Evolutionary conservation across 2,113 vertebrate genomes (phyloP).

Genomic region (Varanus salvator): DNA sequence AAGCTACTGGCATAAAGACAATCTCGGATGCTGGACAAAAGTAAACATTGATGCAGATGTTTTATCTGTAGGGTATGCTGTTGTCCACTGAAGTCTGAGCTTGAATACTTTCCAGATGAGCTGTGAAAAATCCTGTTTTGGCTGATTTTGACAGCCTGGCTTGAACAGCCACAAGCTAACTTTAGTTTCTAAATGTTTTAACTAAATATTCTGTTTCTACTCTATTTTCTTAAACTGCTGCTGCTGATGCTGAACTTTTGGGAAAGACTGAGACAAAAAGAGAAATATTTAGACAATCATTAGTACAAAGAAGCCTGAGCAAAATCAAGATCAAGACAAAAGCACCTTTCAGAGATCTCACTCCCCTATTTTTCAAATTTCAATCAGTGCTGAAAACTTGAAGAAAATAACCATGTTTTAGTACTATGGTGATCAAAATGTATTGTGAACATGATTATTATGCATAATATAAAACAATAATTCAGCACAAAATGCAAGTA

Average conservation of each 20-base stretch:
- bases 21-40: not conserved
- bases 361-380: not conserved
- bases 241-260: not conserved
- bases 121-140: not conserved
- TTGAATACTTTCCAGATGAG: not conserved
- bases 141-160: not conserved
- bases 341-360: not conserved
- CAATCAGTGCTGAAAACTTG: not conserved
- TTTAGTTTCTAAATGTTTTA: constrained; percentile 18
- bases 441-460: no score
- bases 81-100: not conserved
- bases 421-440: not conserved
- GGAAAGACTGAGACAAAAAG: not conserved
- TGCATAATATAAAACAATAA: not conserved
- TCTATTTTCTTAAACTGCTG: not conserved
- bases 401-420: not conserved
- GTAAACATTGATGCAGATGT: not conserved
- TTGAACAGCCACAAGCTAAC: not conserved
- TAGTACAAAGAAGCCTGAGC: not conserved
- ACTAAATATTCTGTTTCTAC: not conserved
- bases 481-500: not conserved
- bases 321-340: not conserved
- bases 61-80: not conserved
- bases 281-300: not conserved
- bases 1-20: not conserved